Evolutionary conservation across 2,113 vertebrate species (phyloP), one percentile per base, ranked within the genome.

Genomic region (Pristiophorus japonicus): DNA sequence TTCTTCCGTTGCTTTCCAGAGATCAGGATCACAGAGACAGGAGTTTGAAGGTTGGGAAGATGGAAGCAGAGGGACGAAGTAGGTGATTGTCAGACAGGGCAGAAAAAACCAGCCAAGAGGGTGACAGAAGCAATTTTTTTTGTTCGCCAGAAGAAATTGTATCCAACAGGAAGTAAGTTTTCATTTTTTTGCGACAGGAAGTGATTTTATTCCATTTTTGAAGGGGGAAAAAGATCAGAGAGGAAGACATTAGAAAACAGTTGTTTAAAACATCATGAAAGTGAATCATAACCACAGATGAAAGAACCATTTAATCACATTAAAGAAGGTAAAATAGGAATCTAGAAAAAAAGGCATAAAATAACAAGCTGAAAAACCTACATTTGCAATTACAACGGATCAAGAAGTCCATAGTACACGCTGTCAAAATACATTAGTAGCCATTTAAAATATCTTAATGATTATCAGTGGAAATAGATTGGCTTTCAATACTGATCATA

Each of bases 1-100:
- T 97, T 99, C 98, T 99, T 99, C 98, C 98, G 99, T 99, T 98
- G 99, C 99, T 99, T 99, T 98, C 98, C 98, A 96, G 97, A 97
- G 98, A 98, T 97, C 98, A 98, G 98, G 97, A 97, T 97, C 97
- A 98, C 88, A 92, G 98, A 97, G 94, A 96, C 78, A 97, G 96
- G 97, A 96, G 96, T 96, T 62, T 96, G 96, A 96, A 97, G 97
- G 96, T 96, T 97, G 98, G 97, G 93, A 97, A 97, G 98, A 97
- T 96, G 96, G 97, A 95, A 96, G 97, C 94, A 45, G 96, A 96
- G 95, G 97, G 97, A 97, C 30, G 97, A 96, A 97, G 96, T 97
- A 96, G 97, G 96, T 97, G 97, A 98, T 98, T 98, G 97, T 97
- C 96, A 97, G 96, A 97, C 97, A 97, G 97, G 97, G 96, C 97